Percentiles rank a stretch among this genome's conserved stretches.
phyloP scores from a whole-genome alignment of 2,888 invertebrate genomes.

The Xestia c-nigrum region DNA sequence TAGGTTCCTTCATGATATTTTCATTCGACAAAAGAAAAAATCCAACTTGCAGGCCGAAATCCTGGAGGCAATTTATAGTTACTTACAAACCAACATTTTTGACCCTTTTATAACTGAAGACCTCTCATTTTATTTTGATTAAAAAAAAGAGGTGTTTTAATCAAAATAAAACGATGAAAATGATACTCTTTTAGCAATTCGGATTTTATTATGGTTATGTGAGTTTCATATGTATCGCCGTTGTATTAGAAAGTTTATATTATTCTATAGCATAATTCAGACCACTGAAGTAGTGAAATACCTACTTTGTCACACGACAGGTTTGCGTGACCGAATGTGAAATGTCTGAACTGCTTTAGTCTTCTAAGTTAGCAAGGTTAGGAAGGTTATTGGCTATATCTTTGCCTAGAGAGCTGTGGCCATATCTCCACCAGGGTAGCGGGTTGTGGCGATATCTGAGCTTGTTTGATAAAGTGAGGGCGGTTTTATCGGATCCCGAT shows the following conservation, averaged over 20 bases:
- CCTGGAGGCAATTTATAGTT: slow-evolving; percentile 3
- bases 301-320: background rate
- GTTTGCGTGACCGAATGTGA: slow-evolving; percentile 39
- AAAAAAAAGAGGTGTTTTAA: too few species aligned
- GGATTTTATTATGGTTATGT: background rate
- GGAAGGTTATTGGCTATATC: slow-evolving; percentile 50
- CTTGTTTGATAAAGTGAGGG: slow-evolving; percentile 58
- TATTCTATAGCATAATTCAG: background rate
- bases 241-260: background rate
- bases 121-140: background rate
- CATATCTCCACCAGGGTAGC: slow-evolving; percentile 41
- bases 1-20: slow-evolving; percentile 2
- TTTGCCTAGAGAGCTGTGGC: slow-evolving; percentile 17
- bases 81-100: slow-evolving; percentile 11
- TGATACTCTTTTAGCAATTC: background rate
- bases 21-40: slow-evolving; percentile 16
- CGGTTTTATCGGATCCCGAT: slow-evolving; percentile 55
- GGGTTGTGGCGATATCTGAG: slow-evolving; percentile 48
- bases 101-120: slow-evolving; percentile 15
- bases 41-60: slow-evolving; percentile 5
- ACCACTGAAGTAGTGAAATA: slow-evolving; percentile 1
- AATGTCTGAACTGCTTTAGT: slow-evolving; percentile 1
- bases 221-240: background rate
- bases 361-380: background rate
- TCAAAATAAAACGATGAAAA: too few species aligned